Conservation (phyloP, 92 coral and sea anemone species). For the Scolanthus callimorphus region DNA sequence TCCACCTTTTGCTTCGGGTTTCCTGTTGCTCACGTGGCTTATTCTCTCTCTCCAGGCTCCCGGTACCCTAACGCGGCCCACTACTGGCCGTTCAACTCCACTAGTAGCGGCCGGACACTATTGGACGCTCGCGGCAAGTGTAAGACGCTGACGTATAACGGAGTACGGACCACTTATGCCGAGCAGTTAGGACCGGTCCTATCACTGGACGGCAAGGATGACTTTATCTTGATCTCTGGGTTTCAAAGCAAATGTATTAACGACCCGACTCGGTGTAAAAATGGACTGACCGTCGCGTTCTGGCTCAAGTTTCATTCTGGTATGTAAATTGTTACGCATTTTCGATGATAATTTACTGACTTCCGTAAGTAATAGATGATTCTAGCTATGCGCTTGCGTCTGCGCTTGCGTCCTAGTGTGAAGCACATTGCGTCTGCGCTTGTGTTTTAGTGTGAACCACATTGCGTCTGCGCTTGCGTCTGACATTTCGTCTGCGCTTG, state of each 20-base stretch:
- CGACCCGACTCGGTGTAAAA: conserved; percentile 64
- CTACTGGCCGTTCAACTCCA: conserved; percentile 69
- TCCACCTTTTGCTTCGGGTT: no score
- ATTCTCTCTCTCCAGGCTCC: conserved; percentile 32
- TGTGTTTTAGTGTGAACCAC: no score
- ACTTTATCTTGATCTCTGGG: conserved; percentile 24
- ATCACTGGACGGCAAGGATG: conserved; percentile 63
- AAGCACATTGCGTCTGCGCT: no score
- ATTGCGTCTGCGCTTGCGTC: no score
- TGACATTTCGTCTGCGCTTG: no score
- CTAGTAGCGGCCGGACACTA: conserved; percentile 17
- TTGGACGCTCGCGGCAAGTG: conserved; percentile 68
- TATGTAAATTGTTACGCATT: no score
- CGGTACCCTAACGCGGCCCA: conserved; percentile 59
- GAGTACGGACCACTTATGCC: conserved; percentile 51
- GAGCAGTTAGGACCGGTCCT: conserved; percentile 83
- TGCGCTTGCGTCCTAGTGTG: no score
- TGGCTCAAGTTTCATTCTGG: conserved; percentile 74
- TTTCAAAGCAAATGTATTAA: conserved; percentile 54
- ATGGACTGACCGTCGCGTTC: conserved; percentile 83
- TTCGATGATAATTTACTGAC: no score
- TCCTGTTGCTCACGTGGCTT: no score
- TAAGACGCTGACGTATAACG: conserved; percentile 34
- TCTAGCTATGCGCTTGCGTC: no score
- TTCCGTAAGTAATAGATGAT: no score